Conservation (phyloP, 2,113 vertebrate genomes). For the Agelaius phoeniceus region DNA sequence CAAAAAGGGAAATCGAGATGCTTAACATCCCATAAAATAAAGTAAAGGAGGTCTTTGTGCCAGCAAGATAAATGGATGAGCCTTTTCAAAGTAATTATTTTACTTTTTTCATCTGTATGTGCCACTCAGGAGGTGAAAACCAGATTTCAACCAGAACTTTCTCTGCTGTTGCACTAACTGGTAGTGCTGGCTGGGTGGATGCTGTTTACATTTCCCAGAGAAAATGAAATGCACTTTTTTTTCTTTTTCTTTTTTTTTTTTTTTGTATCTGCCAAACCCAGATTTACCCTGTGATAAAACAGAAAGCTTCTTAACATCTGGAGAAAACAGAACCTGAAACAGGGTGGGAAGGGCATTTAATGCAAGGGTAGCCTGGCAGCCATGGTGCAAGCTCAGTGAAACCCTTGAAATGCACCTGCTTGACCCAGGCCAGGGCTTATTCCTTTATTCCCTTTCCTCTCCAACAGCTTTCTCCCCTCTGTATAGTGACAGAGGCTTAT, state of each 20-base stretch:
- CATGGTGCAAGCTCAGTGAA: not conserved
- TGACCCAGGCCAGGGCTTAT: not conserved
- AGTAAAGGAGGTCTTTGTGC: slow-evolving; percentile 10
- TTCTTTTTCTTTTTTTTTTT: not conserved
- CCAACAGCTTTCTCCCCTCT: not conserved
- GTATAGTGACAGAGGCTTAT: not conserved
- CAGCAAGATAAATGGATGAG: not conserved
- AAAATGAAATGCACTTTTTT: not conserved
- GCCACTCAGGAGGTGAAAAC: not conserved
- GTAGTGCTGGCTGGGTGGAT: not conserved
- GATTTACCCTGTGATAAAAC: not conserved
- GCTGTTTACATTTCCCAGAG: slow-evolving; percentile 57
- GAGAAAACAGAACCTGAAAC: slow-evolving; percentile 41
- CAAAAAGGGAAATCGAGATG: not conserved
- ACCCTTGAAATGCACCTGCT: not conserved
- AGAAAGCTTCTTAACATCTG: slow-evolving; percentile 7
- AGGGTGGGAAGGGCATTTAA: not conserved
- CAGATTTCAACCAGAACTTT: not conserved
- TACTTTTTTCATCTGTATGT: slow-evolving; percentile 12
- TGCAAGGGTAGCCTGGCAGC: not conserved
- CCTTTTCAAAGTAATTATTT: slow-evolving; percentile 30
- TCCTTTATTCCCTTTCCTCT: not conserved
- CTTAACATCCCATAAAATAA: slow-evolving; percentile 13
- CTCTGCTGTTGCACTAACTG: not conserved
- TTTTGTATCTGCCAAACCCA: not conserved